Conservation (phyloP, 2,113 vertebrate genomes). For the Hippocampus comes region DNA sequence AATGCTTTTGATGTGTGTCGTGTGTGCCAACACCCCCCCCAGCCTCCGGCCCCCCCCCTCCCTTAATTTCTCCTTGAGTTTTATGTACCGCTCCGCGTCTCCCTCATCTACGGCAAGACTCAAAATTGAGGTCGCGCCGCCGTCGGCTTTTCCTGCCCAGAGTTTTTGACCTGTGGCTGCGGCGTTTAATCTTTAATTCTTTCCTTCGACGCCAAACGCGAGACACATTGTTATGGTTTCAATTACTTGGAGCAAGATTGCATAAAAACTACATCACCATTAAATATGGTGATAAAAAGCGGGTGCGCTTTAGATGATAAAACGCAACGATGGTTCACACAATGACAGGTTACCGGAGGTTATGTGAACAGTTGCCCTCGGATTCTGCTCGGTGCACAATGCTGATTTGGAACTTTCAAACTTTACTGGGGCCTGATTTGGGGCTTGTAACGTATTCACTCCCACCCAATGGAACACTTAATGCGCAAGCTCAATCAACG, state of each 20-base stretch:
- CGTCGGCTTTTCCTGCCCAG: neutral
- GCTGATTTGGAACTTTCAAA: neutral
- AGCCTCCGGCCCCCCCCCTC: neutral
- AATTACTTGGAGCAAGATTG: neutral
- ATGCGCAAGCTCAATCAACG: neutral
- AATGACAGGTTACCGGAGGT: neutral
- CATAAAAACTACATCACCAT: neutral
- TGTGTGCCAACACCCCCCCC: neutral
- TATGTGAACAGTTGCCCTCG: neutral
- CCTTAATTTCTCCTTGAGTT: neutral
- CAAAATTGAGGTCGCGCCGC: neutral
- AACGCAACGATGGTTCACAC: neutral
- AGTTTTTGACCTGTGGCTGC: too few relatives aligned
- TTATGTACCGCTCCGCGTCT: neutral
- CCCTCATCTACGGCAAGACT: neutral
- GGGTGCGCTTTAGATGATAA: too few relatives aligned
- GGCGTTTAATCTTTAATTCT: neutral
- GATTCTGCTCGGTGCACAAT: neutral
- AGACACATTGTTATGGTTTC: neutral
- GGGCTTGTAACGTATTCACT: neutral
- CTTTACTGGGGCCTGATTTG: neutral
- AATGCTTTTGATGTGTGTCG: neutral
- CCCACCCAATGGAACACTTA: conserved; percentile 5
- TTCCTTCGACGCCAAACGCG: neutral
- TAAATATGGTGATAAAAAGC: neutral